Evolutionary conservation across 2,888 invertebrate genomes (phyloP), one percentile per base, ranked within the genome.

Genomic region (Euzetes globulus): DNA sequence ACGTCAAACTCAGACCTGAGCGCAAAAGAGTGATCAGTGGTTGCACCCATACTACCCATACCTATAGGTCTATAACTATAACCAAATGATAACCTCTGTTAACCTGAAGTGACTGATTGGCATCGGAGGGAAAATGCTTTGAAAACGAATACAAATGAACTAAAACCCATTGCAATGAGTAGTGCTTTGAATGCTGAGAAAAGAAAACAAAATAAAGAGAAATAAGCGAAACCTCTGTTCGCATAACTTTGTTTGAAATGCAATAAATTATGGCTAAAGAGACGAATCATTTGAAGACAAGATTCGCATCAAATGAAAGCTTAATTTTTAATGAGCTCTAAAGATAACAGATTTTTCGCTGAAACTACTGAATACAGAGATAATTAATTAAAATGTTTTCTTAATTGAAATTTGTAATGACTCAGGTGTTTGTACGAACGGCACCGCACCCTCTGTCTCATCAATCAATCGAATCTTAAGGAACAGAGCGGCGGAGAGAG

Each of bases 381-480:
- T 60, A n/a, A 33, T 60, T 33, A 9, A 60, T 29, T 60, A 27
- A 58, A 27, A 58, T 58, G 58, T 58, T 19, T 25, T 27, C 25
- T 25, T 25, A 58, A 52, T 52, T 33, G 17, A 63, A 63, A n/a
- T n/a, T 33, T 29, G 13, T 33, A 29, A 63, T 33, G 11, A 15
- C 82, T 45, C 87, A 95, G 94, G 92, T 79, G 93, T 97, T 9
- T 98, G 97, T 83, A 93, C 92, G 55, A 94, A 94, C 82, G 91
- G 91, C 72, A 94, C 94, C 25, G 94, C 97, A 0, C 98, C 98
- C 0, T 95, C 94, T 72, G 96, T 97, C 3, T 94, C 94, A 80
- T 95, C 95, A 79, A 97, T 97, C 83, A 97, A 96, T 84, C 88
- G 98, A 80, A 98, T 98, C 81, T 86, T 98, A 73, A 86, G 98